Conservation (phyloP, 2,888 invertebrate species). For the Eumerus sabulonum region DNA sequence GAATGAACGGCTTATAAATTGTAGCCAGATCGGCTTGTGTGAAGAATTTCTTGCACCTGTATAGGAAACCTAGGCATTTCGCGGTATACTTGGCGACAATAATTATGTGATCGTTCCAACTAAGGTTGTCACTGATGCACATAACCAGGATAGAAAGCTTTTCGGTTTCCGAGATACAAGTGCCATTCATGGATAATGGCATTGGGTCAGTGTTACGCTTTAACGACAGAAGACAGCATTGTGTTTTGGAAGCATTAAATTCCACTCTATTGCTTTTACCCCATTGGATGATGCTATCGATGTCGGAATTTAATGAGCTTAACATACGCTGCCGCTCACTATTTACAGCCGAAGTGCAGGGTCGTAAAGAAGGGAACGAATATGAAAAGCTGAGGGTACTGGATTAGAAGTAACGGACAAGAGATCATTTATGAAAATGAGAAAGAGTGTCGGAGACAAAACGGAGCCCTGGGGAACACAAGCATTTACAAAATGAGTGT, state of each 20-base stretch:
- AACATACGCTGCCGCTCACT: constrained; percentile 15
- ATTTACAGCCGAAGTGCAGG: constrained; percentile 9
- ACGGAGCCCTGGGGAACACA: constrained; percentile 1
- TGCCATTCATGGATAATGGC: constrained; percentile 10
- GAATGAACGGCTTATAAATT: background rate
- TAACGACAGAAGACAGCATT: constrained; percentile 10
- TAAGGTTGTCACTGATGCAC: no score
- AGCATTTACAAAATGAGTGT: background rate
- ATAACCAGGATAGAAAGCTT: constrained; percentile 3
- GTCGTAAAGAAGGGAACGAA: background rate
- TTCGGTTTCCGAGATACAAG: constrained; percentile 5
- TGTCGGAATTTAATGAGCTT: constrained; percentile 11
- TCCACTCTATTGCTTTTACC: constrained; percentile 1
- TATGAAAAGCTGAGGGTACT: no score
- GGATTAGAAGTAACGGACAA: background rate
- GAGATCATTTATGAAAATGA: constrained; percentile 8
- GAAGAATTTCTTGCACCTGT: background rate
- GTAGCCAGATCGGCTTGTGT: background rate
- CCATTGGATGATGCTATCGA: constrained; percentile 1
- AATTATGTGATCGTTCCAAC: constrained; percentile 18
- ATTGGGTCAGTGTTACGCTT: background rate
- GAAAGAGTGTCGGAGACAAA: constrained; percentile 1
- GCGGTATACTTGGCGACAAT: constrained; percentile 1
- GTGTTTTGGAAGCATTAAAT: constrained; percentile 14
- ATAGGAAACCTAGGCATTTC: background rate